Base-by-base conservation (phyloP, 2,113 vertebrate genomes). In the Aldabrachelys gigantea region DNA sequence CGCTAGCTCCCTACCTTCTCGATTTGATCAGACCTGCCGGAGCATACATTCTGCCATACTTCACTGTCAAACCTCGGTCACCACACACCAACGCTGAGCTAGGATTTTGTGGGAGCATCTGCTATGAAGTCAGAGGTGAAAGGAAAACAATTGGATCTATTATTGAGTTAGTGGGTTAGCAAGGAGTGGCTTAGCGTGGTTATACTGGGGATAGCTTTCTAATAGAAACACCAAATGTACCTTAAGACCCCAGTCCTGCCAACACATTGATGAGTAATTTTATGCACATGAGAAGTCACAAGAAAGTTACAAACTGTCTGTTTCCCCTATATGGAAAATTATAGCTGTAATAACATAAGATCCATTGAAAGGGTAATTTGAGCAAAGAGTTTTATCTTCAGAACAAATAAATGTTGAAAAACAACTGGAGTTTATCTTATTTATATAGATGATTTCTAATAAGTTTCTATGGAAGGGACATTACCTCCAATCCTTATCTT, bases 211-310 rank as follows among this genome's bases (percentile, higher is more conserved):
- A 2, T 5, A 11, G 25, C 49, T 88, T 75, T 85, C 31, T 79
- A 83, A 59, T 0, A 13, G 80, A 2, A 29, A 12, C 31, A 79
- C 41, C 10, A 27, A 53, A 41, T 52, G 44, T 14, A 84, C 85
- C 75, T 14, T 22, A 25, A 82, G 87, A 27, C 0, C 5, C 25
- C n/a, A 90, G 76, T 27, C 14, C 5, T 85, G 49, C 35, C 91
- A 80, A 4, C 53, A 72, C 6, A 90, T 1, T 2, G 56, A 59
- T 62, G 82, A 59, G 29, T 14, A 49, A 25, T 11, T 21, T n/a
- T 3, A 1, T 0, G 35, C 53, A 72, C 16, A 17, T 22, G n/a
- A 85, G 52, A 52, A 29, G 21, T 13, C 9, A 0, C 5, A 2
- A 1, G 1, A 82, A 27, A 3, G 24, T 25, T 10, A 81, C 13